phyloP scores from a whole-genome alignment of 2,113 vertebrate genomes.

The Sminthopsis crassicaudata region DNA sequence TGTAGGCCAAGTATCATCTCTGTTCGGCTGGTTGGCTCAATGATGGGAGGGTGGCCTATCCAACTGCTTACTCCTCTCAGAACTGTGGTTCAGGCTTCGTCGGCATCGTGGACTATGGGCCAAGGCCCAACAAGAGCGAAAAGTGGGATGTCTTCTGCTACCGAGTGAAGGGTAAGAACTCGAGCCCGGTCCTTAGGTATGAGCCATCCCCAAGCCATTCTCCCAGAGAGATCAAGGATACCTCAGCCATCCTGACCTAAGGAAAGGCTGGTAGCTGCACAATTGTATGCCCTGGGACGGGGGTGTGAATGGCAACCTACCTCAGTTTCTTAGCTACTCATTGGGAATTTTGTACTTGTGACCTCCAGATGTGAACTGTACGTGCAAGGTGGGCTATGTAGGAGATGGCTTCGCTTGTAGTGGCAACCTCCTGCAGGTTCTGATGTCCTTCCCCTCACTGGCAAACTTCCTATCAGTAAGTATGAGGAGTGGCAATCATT shows the following conservation, averaged over 20 bases:
- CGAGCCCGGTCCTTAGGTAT: neutral
- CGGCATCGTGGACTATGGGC: constrained; percentile 94
- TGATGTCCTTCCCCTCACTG: constrained; percentile 87
- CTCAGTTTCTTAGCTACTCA: neutral
- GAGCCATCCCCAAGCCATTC: neutral
- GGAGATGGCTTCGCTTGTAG: constrained; percentile 92
- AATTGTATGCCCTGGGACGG: neutral
- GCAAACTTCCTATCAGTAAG: constrained; percentile 92
- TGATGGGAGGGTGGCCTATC: constrained; percentile 88
- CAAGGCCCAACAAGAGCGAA: constrained; percentile 88
- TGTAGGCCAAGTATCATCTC: constrained; percentile 90
- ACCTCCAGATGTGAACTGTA: constrained; percentile 91
- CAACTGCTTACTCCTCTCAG: constrained; percentile 89
- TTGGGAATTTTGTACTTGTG: neutral
- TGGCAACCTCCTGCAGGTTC: constrained; percentile 94
- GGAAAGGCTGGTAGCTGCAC: neutral
- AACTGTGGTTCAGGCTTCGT: constrained; percentile 91
- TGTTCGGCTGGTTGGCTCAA: constrained; percentile 94
- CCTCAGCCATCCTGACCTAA: neutral
- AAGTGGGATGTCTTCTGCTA: constrained; percentile 96
- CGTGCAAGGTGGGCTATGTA: constrained; percentile 91
- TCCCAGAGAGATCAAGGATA: neutral
- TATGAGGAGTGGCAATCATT: neutral
- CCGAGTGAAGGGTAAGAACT: constrained; percentile 89
- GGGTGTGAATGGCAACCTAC: fast-evolving